A percentile compares a stretch with the other conserved stretches of the same genome.
Conservation (phyloP, 2,888 invertebrate species). For the Heliothis peltigera region DNA sequence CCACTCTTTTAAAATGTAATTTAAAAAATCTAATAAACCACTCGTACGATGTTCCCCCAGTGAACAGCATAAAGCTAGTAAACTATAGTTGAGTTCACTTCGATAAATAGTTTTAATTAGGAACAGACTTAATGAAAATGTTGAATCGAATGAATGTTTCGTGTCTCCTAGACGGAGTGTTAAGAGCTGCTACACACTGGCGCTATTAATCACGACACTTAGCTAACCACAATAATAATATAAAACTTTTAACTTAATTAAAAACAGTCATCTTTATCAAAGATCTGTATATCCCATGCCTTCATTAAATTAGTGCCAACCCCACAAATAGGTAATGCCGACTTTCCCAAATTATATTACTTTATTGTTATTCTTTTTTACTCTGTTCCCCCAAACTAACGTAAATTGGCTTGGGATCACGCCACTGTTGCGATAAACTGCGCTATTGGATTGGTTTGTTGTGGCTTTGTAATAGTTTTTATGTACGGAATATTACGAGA, state of each 20-base stretch:
- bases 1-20: not conserved
- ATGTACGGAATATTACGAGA: slow-evolving; percentile 62
- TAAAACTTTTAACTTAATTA: slow-evolving; percentile 55
- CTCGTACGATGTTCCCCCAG: too few relatives aligned
- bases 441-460: slow-evolving; percentile 84
- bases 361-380: slow-evolving; percentile 88
- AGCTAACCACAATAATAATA: slow-evolving; percentile 21
- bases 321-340: slow-evolving; percentile 85
- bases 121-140: not conserved
- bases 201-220: slow-evolving; percentile 31
- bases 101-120: slow-evolving; percentile 2
- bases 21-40: not conserved
- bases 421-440: slow-evolving; percentile 86
- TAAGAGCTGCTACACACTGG: slow-evolving; percentile 27
- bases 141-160: slow-evolving; percentile 10
- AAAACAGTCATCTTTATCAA: slow-evolving; percentile 68
- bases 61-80: not conserved
- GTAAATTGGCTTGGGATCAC: slow-evolving; percentile 89
- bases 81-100: slow-evolving; percentile 1
- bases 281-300: slow-evolving; percentile 77
- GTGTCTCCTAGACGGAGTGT: slow-evolving; percentile 11
- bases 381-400: slow-evolving; percentile 86
- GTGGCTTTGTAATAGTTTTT: slow-evolving; percentile 71
- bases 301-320: slow-evolving; percentile 85
- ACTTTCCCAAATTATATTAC: slow-evolving; percentile 87